Percentiles rank a stretch among this genome's conserved stretches.
phyloP scores from a whole-genome alignment of 2,113 vertebrate genomes.

The Mugil cephalus region DNA sequence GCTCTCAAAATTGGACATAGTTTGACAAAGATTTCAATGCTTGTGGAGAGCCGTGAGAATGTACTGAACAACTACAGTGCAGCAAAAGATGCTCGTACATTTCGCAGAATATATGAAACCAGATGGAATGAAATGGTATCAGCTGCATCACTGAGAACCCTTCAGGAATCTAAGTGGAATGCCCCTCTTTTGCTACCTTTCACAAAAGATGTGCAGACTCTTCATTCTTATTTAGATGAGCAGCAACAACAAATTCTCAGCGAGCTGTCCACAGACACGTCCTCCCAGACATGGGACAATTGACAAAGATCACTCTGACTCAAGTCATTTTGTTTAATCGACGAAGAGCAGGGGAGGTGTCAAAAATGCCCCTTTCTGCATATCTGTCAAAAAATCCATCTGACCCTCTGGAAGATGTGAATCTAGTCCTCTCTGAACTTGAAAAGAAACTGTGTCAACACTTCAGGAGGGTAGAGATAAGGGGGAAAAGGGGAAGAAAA shows the following conservation, averaged over 20 bases:
- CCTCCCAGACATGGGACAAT: slow-evolving; percentile 17
- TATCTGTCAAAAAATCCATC: slow-evolving; percentile 13
- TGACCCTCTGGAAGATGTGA: neutral
- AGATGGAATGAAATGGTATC: slow-evolving; percentile 48
- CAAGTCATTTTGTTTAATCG: slow-evolving; percentile 62
- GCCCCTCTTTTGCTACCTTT: slow-evolving; percentile 46
- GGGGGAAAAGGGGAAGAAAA: slow-evolving; percentile 55
- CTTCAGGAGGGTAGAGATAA: slow-evolving; percentile 50
- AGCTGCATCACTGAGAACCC: slow-evolving; percentile 27
- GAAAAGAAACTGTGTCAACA: slow-evolving; percentile 47
- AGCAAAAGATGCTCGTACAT: slow-evolving; percentile 18
- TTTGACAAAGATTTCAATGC: slow-evolving; percentile 27
- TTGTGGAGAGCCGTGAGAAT: slow-evolving; percentile 27
- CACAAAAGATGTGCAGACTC: slow-evolving; percentile 49
- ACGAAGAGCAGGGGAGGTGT: slow-evolving; percentile 45
- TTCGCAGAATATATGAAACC: slow-evolving; percentile 19
- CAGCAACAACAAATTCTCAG: neutral
- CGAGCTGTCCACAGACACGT: slow-evolving; percentile 8
- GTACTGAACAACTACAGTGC: neutral
- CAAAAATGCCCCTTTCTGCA: no score
- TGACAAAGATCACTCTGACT: slow-evolving; percentile 53
- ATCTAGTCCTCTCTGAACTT: slow-evolving; percentile 5
- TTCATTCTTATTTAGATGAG: slow-evolving; percentile 32
- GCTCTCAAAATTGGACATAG: slow-evolving; percentile 25
- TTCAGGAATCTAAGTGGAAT: slow-evolving; percentile 52